These are phyloP conservation scores for Aphelenchoides bicaudatus DNA, from an alignment of 2,888 invertebrate species.

Conservation along the genomic window DNA sequence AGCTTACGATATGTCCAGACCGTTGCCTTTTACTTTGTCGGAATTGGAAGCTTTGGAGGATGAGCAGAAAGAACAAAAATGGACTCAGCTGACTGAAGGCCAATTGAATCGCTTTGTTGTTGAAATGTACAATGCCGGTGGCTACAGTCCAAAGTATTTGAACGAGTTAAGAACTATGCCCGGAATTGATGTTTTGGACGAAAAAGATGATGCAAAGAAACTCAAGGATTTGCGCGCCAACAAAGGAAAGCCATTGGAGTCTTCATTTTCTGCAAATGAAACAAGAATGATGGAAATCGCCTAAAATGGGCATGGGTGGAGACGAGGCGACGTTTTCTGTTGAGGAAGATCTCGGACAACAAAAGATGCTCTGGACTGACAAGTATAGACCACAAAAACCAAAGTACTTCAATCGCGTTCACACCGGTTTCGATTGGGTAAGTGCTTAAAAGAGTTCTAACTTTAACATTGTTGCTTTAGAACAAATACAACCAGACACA, in stretches of 20 bases:
- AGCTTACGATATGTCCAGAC: conserved; percentile 15
- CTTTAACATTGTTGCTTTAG: conserved; percentile 62
- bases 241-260: neutral
- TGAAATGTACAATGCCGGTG: conserved; percentile 73
- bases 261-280: conserved; percentile 61
- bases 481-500: conserved; percentile 99
- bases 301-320: conserved; percentile 75
- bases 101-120: conserved; percentile 42
- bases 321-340: conserved; percentile 70
- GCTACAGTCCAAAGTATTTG: conserved; percentile 69
- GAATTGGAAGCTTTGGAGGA: conserved; percentile 51
- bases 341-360: conserved; percentile 75
- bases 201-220: conserved; percentile 74
- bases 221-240: conserved; percentile 63
- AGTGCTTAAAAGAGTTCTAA: too few relatives aligned
- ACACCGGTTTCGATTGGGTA: conserved; percentile 94
- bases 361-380: conserved; percentile 90
- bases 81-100: conserved; percentile 41
- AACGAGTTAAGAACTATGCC: conserved; percentile 51
- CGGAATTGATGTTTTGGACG: conserved; percentile 74
- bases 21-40: conserved; percentile 31
- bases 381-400: conserved; percentile 96
- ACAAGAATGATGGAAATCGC: conserved; percentile 75
- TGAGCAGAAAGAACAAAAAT: conserved; percentile 54
- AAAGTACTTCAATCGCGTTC: conserved; percentile 83